Conservation (phyloP, 2,113 vertebrate genomes). For the Eidolon helvum region DNA sequence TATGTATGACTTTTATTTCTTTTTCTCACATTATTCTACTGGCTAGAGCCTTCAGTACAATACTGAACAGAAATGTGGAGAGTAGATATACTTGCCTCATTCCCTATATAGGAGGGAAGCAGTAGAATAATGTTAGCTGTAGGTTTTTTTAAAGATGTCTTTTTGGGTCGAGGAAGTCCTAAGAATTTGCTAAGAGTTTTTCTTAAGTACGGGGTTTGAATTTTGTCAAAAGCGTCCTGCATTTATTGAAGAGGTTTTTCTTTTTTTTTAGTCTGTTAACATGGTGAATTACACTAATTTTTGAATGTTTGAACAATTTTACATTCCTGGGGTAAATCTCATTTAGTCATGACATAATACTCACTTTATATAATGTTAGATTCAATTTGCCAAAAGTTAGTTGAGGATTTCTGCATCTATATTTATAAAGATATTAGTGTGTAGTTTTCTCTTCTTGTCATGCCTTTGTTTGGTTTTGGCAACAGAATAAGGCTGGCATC, state of each 20-base stretch:
- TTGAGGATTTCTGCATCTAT: conserved; percentile 2
- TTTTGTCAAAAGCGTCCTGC: conserved; percentile 26
- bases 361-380: conserved; percentile 43
- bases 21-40: conserved; percentile 8
- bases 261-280: background rate
- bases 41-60: background rate
- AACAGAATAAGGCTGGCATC: background rate
- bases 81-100: background rate
- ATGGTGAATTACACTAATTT: conserved; percentile 22
- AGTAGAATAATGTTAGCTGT: background rate
- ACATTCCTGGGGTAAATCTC: conserved; percentile 31
- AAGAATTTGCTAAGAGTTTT: background rate
- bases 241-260: background rate
- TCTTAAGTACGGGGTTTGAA: background rate
- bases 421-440: background rate
- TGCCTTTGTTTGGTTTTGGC: background rate
- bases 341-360: background rate
- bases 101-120: background rate
- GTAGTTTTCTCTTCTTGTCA: background rate
- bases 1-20: background rate
- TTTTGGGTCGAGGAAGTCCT: background rate
- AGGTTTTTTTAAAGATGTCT: background rate
- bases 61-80: background rate
- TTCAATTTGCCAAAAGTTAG: conserved; percentile 32
- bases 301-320: conserved; percentile 40